phyloP scores from a whole-genome alignment of 2,888 invertebrate species.

The Mellilla xanthometata region DNA sequence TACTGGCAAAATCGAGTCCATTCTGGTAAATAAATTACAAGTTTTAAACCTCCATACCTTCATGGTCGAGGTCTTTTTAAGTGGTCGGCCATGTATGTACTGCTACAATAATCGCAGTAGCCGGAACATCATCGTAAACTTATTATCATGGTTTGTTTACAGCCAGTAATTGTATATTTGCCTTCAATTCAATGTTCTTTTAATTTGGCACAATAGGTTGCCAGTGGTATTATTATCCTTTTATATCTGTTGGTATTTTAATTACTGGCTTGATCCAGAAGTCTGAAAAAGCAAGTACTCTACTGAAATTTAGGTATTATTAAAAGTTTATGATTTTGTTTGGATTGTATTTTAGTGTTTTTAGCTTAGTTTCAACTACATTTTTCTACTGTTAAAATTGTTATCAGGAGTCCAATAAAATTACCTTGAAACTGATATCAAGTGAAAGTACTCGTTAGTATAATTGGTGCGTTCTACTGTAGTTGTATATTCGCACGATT shows the following conservation, averaged over 20 bases:
- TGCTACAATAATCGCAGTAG: conserved; percentile 32
- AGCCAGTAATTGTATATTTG: conserved; percentile 5
- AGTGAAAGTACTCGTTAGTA: conserved; percentile 77
- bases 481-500: conserved; percentile 63
- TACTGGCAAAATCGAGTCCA: conserved; percentile 54
- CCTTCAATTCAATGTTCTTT: not conserved
- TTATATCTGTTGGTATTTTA: too few relatives aligned
- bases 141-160: conserved; percentile 15
- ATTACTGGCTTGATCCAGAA: too few relatives aligned
- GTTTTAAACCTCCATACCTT: conserved; percentile 41
- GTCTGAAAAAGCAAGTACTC: too few relatives aligned
- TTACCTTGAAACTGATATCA: conserved; percentile 72
- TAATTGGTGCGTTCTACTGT: conserved; percentile 62
- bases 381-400: conserved; percentile 27
- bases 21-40: conserved; percentile 52
- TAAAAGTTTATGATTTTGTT: too few relatives aligned
- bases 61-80: conserved; percentile 40
- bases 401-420: conserved; percentile 54
- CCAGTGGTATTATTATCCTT: too few relatives aligned
- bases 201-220: not conserved
- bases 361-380: too few relatives aligned
- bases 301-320: too few relatives aligned
- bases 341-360: too few relatives aligned
- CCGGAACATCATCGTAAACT: conserved; percentile 23
- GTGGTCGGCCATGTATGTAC: conserved; percentile 30